A percentile compares a stretch with the other conserved stretches of the same genome.
These are phyloP conservation scores for Misgurnus mizolepis DNA, from an alignment of 2,113 vertebrate species.

Conservation along the genomic window DNA sequence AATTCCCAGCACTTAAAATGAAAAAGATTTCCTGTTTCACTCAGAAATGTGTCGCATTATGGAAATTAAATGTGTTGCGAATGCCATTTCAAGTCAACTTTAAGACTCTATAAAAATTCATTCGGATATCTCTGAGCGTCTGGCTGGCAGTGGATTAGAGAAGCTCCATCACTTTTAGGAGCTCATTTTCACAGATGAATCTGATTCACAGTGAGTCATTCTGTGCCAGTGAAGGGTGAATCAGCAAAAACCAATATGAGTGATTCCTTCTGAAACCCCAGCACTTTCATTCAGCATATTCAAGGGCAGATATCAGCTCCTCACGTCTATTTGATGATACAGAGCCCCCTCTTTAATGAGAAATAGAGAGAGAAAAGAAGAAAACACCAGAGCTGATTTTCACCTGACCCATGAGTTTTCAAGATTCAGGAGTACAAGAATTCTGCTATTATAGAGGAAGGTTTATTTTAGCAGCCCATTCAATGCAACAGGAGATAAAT, in stretches of 20 bases:
- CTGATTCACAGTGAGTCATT: not conserved
- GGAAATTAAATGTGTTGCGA: no score
- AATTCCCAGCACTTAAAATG: no score
- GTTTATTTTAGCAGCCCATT: not conserved
- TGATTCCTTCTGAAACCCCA: not conserved
- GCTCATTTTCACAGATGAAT: constrained; percentile 15
- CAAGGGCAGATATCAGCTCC: not conserved
- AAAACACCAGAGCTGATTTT: no score
- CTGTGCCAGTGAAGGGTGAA: constrained; percentile 2
- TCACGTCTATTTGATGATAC: not conserved
- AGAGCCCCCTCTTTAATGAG: constrained; percentile 14
- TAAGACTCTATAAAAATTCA: not conserved
- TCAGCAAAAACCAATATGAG: not conserved
- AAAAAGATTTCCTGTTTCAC: no score
- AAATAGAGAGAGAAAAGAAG: not conserved
- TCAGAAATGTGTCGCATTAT: no score
- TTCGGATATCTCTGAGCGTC: not conserved
- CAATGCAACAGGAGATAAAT: not conserved
- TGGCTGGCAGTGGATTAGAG: not conserved
- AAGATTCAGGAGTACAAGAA: constrained; percentile 14
- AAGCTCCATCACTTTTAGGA: not conserved
- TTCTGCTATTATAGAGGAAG: not conserved
- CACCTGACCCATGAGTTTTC: not conserved
- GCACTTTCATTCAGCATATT: constrained; percentile 7
- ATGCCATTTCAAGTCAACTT: no score